Conservation (phyloP, 1,140 invertebrate genomes). For the Rhagoletis pomonella region DNA sequence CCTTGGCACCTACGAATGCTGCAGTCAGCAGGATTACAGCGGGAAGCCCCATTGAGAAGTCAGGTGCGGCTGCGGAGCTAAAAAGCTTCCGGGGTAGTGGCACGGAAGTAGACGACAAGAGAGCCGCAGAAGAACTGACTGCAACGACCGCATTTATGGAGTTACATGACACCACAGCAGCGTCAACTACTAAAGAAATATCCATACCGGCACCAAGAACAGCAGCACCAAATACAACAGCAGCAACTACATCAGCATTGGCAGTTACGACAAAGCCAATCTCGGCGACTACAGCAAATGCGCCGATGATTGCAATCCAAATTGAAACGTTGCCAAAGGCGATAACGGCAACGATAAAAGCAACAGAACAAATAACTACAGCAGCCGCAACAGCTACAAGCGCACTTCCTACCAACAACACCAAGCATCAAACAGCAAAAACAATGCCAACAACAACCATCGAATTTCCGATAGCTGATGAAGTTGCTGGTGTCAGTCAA, state of each 20-base stretch:
- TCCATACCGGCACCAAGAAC: neutral
- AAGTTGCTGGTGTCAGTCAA: neutral
- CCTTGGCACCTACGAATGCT: neutral
- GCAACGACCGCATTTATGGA: neutral
- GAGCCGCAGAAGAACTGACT: conserved; percentile 37
- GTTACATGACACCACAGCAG: neutral
- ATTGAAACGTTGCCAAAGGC: conserved; percentile 46
- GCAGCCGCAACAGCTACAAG: neutral
- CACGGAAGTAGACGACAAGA: neutral
- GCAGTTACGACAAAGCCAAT: conserved; percentile 21
- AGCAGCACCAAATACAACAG: too few relatives aligned
- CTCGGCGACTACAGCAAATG: conserved; percentile 19
- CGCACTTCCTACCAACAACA: neutral
- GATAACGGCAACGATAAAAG: conserved; percentile 39
- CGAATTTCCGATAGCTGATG: neutral
- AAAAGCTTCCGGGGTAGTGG: too few relatives aligned
- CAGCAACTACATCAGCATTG: too few relatives aligned
- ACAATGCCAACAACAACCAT: conserved; percentile 8
- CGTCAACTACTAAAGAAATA: neutral
- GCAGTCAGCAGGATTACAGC: neutral
- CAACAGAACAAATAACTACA: conserved; percentile 20
- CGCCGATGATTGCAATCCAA: conserved; percentile 21
- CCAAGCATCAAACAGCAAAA: neutral
- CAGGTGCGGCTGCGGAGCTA: neutral
- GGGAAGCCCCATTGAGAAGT: neutral